These are phyloP conservation scores for Caenorhabditis uteleia DNA, from an alignment of 2,888 invertebrate species.

Conservation along the genomic window DNA sequence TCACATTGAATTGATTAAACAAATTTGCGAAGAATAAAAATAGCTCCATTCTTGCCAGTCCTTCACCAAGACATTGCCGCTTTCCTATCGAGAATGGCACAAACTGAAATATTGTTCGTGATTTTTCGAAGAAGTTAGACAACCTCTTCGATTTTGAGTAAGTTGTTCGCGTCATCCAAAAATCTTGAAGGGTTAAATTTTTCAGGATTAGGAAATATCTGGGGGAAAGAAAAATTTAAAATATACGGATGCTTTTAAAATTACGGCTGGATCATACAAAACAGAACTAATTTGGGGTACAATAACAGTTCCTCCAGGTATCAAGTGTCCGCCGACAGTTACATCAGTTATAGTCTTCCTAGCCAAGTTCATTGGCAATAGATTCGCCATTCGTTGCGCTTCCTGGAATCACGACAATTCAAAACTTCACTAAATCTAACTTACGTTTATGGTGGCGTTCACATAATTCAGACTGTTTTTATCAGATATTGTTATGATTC, in stretches of 20 bases:
- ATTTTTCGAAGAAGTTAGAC: background rate
- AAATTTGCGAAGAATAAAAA: conserved; percentile 46
- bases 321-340: conserved; percentile 19
- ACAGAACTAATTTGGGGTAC: conserved; percentile 45
- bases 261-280: conserved; percentile 32
- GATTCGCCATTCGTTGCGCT: conserved; percentile 42
- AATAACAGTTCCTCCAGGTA: conserved; percentile 32
- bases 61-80: conserved; percentile 49
- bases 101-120: conserved; percentile 8
- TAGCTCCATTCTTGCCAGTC: conserved; percentile 42
- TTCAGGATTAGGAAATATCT: conserved; percentile 41
- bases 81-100: conserved; percentile 50
- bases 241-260: background rate
- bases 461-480: conserved; percentile 26
- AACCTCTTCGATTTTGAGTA: conserved; percentile 33
- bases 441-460: conserved; percentile 39
- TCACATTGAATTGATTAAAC: conserved; percentile 38
- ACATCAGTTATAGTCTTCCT: conserved; percentile 18
- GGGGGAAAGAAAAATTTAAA: background rate
- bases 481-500: conserved; percentile 37
- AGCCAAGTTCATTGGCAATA: conserved; percentile 44
- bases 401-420: conserved; percentile 19
- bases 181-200: conserved; percentile 34
- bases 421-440: background rate
- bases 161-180: conserved; percentile 18